Percentiles rank a stretch among this genome's conserved stretches.
Conservation (phyloP, 2,888 invertebrate genomes). For the Callinectes sapidus region DNA sequence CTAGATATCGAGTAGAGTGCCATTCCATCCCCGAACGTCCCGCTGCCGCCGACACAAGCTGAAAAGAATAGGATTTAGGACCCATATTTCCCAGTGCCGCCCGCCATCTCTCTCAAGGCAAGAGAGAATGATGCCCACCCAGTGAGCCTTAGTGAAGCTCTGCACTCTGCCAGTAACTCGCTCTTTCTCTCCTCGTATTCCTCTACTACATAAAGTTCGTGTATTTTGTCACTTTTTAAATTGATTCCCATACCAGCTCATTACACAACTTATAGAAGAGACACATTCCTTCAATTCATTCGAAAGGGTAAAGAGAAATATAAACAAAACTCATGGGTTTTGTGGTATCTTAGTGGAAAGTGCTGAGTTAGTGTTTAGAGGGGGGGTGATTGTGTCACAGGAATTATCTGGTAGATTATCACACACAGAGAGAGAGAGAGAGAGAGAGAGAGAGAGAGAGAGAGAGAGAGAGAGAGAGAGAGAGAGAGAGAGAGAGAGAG, state of each 20-base stretch:
- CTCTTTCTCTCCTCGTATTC: neutral
- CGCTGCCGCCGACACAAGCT: neutral
- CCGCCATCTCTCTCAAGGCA: neutral
- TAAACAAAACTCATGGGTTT: too few relatives aligned
- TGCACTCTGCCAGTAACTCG: neutral
- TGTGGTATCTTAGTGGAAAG: too few relatives aligned
- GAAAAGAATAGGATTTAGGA: neutral
- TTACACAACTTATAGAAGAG: neutral
- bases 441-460: too few relatives aligned
- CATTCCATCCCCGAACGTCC: neutral
- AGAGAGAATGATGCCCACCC: neutral
- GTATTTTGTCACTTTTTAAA: neutral
- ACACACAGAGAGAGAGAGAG: too few relatives aligned
- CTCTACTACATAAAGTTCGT: neutral
- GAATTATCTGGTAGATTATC: too few relatives aligned
- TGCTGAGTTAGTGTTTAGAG: too few relatives aligned
- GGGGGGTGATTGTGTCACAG: too few relatives aligned
- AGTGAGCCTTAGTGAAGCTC: neutral
- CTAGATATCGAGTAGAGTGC: neutral
- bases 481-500: too few relatives aligned
- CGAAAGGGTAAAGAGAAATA: too few relatives aligned
- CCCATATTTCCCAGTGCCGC: neutral
- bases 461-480: too few relatives aligned
- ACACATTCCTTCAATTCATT: too few relatives aligned
- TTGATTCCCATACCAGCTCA: neutral